These are phyloP conservation scores for Anolis sagrei DNA, from an alignment of 2,113 vertebrate genomes.

Conservation along the genomic window DNA sequence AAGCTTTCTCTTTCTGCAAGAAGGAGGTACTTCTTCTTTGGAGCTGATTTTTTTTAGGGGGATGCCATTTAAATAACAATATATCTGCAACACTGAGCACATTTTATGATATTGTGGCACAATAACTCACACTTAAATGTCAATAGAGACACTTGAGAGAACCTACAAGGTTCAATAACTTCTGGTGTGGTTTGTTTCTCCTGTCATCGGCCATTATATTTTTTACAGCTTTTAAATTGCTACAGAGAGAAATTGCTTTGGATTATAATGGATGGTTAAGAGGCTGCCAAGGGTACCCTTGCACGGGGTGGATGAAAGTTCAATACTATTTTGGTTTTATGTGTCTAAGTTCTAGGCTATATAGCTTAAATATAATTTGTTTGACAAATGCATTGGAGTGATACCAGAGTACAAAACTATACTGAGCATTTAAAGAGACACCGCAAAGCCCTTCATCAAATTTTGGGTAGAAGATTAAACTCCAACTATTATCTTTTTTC, in stretches of 20 bases:
- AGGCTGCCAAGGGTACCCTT: slow-evolving; percentile 58
- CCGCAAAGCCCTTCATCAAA: slow-evolving; percentile 6
- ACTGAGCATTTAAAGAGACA: slow-evolving; percentile 43
- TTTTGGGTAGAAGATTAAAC: slow-evolving; percentile 34
- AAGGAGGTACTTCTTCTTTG: slow-evolving; percentile 46
- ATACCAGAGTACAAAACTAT: slow-evolving; percentile 54
- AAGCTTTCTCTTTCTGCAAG: slow-evolving; percentile 9
- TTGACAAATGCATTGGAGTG: slow-evolving; percentile 53
- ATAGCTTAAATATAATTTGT: slow-evolving; percentile 56
- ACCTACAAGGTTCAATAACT: slow-evolving; percentile 69
- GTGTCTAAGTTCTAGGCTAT: slow-evolving; percentile 62
- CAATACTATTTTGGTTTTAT: slow-evolving; percentile 67
- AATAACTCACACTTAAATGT: slow-evolving; percentile 70
- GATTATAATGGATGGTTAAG: slow-evolving; percentile 62
- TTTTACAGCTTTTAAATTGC: slow-evolving; percentile 73
- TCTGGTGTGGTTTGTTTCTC: slow-evolving; percentile 70
- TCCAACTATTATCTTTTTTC: slow-evolving; percentile 7
- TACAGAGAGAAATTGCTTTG: slow-evolving; percentile 59
- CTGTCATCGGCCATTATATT: slow-evolving; percentile 65
- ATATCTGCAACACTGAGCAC: slow-evolving; percentile 58
- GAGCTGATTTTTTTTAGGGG: slow-evolving; percentile 38
- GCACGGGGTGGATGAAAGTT: slow-evolving; percentile 55
- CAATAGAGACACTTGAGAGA: slow-evolving; percentile 65
- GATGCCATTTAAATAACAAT: slow-evolving; percentile 64
- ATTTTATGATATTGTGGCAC: slow-evolving; percentile 69